These are phyloP conservation scores for Drosophila nr. perissopoda DNA, from an alignment of 2,888 invertebrate genomes.

Conservation along the genomic window DNA sequence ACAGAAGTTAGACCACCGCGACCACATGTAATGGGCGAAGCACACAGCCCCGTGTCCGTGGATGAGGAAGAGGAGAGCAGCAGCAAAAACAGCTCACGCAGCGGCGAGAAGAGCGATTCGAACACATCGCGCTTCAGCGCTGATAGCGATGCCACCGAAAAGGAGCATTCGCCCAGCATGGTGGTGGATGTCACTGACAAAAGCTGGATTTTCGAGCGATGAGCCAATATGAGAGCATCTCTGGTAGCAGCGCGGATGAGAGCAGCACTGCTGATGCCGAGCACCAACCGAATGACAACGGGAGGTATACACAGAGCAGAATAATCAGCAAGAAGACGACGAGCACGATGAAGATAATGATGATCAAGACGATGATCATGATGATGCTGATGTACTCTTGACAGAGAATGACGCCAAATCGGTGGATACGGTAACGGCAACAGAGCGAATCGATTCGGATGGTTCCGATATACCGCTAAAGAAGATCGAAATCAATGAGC, in stretches of 20 bases:
- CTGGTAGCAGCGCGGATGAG: slow-evolving; percentile 41
- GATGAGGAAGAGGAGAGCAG: slow-evolving; percentile 35
- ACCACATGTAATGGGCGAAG: no score
- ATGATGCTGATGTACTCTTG: slow-evolving; percentile 13
- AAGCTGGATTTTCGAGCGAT: slow-evolving; percentile 6
- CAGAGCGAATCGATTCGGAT: slow-evolving; percentile 26
- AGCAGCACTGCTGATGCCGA: slow-evolving; percentile 18
- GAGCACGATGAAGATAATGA: background rate
- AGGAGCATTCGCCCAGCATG: slow-evolving; percentile 53
- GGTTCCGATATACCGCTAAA: background rate
- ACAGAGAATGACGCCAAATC: slow-evolving; percentile 47
- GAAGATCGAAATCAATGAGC: slow-evolving; percentile 73
- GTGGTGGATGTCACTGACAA: slow-evolving; percentile 46
- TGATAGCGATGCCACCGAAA: slow-evolving; percentile 36
- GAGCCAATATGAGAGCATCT: slow-evolving; percentile 54
- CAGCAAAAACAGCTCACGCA: slow-evolving; percentile 29
- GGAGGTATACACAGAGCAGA: background rate
- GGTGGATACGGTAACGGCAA: slow-evolving; percentile 22
- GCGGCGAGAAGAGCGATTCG: slow-evolving; percentile 27
- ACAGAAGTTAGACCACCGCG: no score
- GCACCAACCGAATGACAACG: background rate
- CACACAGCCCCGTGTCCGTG: no score
- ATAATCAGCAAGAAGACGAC: background rate
- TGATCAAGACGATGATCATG: no score
- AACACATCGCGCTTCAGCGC: slow-evolving; percentile 23